Percentiles rank a stretch among this genome's conserved stretches.
phyloP scores from a whole-genome alignment of 1,140 invertebrate genomes.

The Drosophila albomicans region DNA sequence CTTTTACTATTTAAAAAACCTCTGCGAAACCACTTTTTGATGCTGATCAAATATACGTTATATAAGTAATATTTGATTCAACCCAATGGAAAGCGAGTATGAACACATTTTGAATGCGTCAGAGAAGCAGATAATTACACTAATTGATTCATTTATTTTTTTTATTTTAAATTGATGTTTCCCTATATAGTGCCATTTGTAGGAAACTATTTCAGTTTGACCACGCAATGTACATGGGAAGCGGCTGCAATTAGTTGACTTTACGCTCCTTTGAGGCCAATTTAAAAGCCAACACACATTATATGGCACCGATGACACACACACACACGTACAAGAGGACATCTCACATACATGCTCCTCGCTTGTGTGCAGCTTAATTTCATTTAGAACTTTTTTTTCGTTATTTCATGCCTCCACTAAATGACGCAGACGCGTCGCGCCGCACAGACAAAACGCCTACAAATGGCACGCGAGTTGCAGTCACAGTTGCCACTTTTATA shows the following conservation, averaged over 20 bases:
- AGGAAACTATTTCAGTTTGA: constrained; percentile 1
- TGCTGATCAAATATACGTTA: too few relatives aligned
- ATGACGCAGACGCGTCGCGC: constrained; percentile 26
- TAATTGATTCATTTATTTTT: too few relatives aligned
- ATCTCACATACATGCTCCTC: not conserved
- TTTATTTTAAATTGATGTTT: not conserved
- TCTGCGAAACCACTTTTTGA: too few relatives aligned
- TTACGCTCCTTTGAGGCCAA: constrained; percentile 26
- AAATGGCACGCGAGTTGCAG: constrained; percentile 44
- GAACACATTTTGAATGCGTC: too few relatives aligned
- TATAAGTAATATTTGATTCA: too few relatives aligned
- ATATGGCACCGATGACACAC: constrained; percentile 2
- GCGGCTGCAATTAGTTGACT: constrained; percentile 36
- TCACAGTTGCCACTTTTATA: constrained; percentile 50
- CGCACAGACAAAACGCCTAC: constrained; percentile 36
- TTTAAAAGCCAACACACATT: constrained; percentile 29
- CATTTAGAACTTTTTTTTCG: constrained; percentile 31
- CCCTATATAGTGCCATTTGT: not conserved
- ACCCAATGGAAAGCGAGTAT: too few relatives aligned
- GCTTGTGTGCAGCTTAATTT: constrained; percentile 32
- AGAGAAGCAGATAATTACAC: too few relatives aligned
- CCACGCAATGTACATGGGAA: constrained; percentile 24
- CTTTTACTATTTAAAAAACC: too few relatives aligned
- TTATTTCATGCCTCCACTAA: constrained; percentile 19
- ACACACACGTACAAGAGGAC: not conserved